Evolutionary conservation across 2,113 vertebrate genomes (phyloP).

Genomic region (Seriola rivoliana): DNA sequence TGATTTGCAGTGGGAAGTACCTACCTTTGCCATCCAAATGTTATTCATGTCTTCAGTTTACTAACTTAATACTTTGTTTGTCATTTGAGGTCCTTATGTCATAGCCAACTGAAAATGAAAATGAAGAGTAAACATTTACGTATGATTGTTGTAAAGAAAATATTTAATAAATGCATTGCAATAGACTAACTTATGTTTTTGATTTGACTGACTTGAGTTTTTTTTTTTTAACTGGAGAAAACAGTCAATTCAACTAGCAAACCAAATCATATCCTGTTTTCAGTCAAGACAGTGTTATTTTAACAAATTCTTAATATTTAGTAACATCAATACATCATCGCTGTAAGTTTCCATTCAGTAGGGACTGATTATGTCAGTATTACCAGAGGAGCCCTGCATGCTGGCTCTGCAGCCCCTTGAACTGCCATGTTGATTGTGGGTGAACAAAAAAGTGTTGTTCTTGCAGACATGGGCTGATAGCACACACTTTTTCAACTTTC

Average conservation of each 20-base stretch:
- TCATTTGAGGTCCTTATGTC: slow-evolving; percentile 36
- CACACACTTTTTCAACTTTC: too few relatives aligned
- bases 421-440: too few relatives aligned
- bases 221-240: background rate
- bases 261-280: too few relatives aligned
- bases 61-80: slow-evolving; percentile 51
- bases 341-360: too few relatives aligned
- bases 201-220: background rate
- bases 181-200: background rate
- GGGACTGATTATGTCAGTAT: too few relatives aligned
- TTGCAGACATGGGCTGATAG: too few relatives aligned
- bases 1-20: slow-evolving; percentile 42
- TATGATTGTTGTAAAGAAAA: slow-evolving; percentile 56
- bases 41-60: slow-evolving; percentile 39
- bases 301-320: too few relatives aligned
- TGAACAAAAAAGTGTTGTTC: too few relatives aligned
- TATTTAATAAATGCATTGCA: slow-evolving; percentile 74
- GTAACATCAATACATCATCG: too few relatives aligned
- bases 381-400: too few relatives aligned
- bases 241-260: background rate
- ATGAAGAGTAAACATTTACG: slow-evolving; percentile 34
- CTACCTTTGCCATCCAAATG: slow-evolving; percentile 31
- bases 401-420: too few relatives aligned
- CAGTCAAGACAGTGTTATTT: too few relatives aligned
- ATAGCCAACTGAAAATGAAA: slow-evolving; percentile 34